Conservation (phyloP, 2,113 vertebrate species). For the Mirza zaza region DNA sequence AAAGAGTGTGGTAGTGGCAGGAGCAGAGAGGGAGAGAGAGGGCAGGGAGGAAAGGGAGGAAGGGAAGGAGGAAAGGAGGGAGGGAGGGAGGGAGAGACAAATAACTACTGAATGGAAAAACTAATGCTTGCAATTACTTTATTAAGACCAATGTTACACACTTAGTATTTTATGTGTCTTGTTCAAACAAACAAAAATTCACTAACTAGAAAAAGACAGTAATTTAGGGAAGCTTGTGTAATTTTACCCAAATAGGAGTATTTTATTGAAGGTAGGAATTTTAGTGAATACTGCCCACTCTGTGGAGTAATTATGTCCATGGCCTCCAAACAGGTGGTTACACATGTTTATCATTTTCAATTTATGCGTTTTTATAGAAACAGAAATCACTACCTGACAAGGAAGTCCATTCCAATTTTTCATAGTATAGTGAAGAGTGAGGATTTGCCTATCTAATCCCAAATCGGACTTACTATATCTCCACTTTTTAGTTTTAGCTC, state of each 20-base stretch:
- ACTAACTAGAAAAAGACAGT: neutral
- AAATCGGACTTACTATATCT: neutral
- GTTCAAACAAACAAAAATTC: neutral
- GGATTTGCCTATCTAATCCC: neutral
- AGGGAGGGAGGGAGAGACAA: too few relatives aligned
- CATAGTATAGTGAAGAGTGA: neutral
- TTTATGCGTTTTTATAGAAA: neutral
- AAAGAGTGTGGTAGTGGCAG: too few relatives aligned
- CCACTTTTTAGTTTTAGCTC: neutral
- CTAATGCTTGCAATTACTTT: neutral
- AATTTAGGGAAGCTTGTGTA: neutral
- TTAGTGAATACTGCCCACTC: neutral
- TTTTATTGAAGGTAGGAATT: neutral
- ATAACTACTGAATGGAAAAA: neutral
- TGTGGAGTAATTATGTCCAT: neutral
- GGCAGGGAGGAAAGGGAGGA: fast-evolving
- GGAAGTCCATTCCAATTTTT: neutral
- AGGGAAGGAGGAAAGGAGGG: too few relatives aligned
- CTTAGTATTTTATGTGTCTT: neutral
- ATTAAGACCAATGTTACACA: neutral
- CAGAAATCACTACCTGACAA: neutral
- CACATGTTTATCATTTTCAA: neutral
- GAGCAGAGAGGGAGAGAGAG: neutral
- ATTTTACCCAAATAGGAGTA: neutral
- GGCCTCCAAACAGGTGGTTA: neutral